phyloP scores from a whole-genome alignment of 2,888 invertebrate species.

The Yponomeuta plumbellus region DNA sequence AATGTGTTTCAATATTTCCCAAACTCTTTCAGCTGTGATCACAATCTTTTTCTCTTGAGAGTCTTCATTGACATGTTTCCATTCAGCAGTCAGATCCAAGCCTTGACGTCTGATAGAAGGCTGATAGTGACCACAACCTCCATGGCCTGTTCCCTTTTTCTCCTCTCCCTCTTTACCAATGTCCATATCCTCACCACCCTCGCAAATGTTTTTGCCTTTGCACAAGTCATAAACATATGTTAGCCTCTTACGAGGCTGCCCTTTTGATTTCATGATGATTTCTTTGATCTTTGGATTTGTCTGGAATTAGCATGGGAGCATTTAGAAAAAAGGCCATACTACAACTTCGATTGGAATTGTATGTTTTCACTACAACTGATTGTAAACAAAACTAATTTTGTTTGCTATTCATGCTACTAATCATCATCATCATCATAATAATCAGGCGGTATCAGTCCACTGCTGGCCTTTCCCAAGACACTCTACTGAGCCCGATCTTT shows the following conservation, averaged over 20 bases:
- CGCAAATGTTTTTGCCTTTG: conserved; percentile 98
- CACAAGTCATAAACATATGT: conserved; percentile 98
- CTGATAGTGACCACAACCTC: conserved; percentile 98
- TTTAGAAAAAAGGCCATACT: neutral
- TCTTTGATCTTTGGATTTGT: conserved; percentile 95
- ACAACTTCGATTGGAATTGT: no score
- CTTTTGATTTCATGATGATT: conserved; percentile 96
- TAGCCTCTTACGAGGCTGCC: conserved; percentile 95
- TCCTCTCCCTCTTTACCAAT: conserved; percentile 86
- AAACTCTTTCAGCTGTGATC: conserved; percentile 96
- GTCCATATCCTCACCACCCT: conserved; percentile 99
- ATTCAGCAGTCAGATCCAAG: conserved; percentile 96
- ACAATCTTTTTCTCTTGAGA: conserved; percentile 97
- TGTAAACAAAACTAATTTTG: no score
- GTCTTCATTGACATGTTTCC: conserved; percentile 99
- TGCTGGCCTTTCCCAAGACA: no score
- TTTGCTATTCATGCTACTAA: no score
- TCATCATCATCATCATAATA: no score
- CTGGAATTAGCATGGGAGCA: conserved; percentile 57
- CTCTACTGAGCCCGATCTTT: no score
- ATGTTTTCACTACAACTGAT: no score
- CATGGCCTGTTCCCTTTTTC: conserved; percentile 82
- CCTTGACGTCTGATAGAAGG: conserved; percentile 93
- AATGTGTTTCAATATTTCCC: conserved; percentile 97
- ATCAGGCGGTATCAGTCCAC: no score